Conservation (phyloP, 2,113 vertebrate species). For the Falco punctatus region DNA sequence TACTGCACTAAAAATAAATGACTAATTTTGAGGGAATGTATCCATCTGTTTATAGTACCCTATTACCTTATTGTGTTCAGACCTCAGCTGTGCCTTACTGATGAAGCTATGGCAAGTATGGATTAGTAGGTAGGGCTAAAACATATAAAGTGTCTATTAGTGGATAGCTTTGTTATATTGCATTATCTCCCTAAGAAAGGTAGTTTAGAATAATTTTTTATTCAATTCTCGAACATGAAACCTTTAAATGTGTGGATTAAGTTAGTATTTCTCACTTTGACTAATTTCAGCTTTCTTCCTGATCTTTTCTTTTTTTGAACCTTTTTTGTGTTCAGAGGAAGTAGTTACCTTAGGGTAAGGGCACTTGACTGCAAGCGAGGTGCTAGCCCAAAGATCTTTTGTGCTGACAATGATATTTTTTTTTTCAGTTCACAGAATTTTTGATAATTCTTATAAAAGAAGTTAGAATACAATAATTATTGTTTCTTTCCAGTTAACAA, state of each 20-base stretch:
- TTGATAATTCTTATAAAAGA: not conserved
- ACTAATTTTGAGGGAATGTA: not conserved
- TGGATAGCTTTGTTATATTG: not conserved
- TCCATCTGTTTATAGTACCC: not conserved
- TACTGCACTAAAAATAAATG: not conserved
- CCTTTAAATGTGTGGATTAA: not conserved
- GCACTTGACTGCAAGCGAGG: not conserved
- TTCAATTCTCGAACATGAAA: not conserved
- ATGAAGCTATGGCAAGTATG: not conserved
- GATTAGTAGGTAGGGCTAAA: not conserved
- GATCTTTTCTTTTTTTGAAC: not conserved
- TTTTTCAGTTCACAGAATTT: not conserved
- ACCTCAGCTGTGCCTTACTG: not conserved
- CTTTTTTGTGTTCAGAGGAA: not conserved
- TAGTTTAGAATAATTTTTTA: not conserved
- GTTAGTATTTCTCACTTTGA: not conserved
- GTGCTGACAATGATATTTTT: not conserved
- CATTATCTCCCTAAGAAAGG: not conserved
- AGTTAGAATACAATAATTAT: not conserved
- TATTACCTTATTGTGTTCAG: not conserved
- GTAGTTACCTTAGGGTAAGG: not conserved
- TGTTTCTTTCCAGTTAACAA: not conserved
- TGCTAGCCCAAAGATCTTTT: not conserved
- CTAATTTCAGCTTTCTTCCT: not conserved
- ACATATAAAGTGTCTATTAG: not conserved